Base-by-base conservation (phyloP, 2,888 invertebrate genomes). In the Pherbina coryleti region DNA sequence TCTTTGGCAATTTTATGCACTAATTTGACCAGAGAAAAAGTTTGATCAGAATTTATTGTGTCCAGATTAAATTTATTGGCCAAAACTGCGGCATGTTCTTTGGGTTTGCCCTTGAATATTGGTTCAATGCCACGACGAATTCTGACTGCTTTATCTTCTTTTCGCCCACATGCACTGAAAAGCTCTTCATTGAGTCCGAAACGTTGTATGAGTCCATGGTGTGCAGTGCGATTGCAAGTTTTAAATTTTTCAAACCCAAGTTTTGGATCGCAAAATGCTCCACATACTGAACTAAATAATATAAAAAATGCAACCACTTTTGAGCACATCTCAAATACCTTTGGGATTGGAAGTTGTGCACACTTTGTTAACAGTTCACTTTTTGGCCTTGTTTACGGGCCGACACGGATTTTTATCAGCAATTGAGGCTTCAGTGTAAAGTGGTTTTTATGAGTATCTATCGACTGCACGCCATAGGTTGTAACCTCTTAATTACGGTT, bases 11-110 rank as follows among this genome's bases (percentile, higher is more conserved):
- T 90, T 83, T 92, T 92, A 79, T 91, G 91, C 5, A 95, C 84
- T 17, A 95, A 89, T 67, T 89, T 89, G 1, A 93, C 91, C 11
- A 95, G 88, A 0, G 93, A 93, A n/a, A 90, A 87, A 0, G 90
- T 91, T 88, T 93, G 92, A 80, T 92, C 91, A 62, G 89, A 91
- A 69, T 79, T 83, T 11, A 80, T 77, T 0, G 77, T 28, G 69
- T 90, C 86, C 44, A 91, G 86, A n/a, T 92, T 85, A 83, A 93
- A 92, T 70, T 88, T 90, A 60, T 88, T 88, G 66, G 91, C 90
- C 91, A 93, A 91, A 28, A 91, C 81, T 81, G 93, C 92, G 83
- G 91, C 91, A 77, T 90, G 91, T 0, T 92, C 91, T 87, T 92
- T 93, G 0, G 92, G 92, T 81, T 92, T 89, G 0, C 93, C 93